A percentile compares a stretch with the other conserved stretches of the same genome.
Conservation (phyloP, 2,888 invertebrate species). For the Tinea trinotella region DNA sequence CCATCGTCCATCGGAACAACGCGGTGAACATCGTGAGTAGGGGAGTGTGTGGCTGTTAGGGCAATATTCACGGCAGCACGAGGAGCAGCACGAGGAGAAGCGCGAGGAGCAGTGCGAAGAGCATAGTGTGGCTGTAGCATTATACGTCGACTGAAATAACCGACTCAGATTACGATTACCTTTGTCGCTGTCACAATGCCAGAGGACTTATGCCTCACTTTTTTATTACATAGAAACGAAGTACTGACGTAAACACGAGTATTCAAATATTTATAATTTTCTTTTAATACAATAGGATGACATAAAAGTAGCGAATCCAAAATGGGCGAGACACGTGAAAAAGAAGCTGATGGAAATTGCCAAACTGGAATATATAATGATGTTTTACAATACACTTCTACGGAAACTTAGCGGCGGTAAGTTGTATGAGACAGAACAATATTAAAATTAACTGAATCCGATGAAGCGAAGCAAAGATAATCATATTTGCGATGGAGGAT, state of each 20-base stretch:
- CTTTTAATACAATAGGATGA: conserved; percentile 42
- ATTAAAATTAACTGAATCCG: neutral
- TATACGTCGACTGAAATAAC: too few relatives aligned
- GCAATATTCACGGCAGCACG: too few relatives aligned
- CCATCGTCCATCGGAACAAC: too few relatives aligned
- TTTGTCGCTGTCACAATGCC: too few relatives aligned
- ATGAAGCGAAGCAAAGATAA: neutral
- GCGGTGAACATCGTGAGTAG: too few relatives aligned
- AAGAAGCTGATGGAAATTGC: conserved; percentile 67
- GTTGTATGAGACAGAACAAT: conserved; percentile 18
- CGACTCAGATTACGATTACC: too few relatives aligned
- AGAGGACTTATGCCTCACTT: too few relatives aligned
- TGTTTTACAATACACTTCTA: conserved; percentile 60
- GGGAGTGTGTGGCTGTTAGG: too few relatives aligned
- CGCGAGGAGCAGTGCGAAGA: too few relatives aligned
- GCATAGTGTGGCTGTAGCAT: too few relatives aligned
- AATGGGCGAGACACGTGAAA: conserved; percentile 68
- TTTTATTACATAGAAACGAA: neutral
- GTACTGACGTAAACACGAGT: too few relatives aligned
- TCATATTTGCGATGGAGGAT: neutral
- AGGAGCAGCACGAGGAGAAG: too few relatives aligned
- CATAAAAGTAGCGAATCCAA: conserved; percentile 65
- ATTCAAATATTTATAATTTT: neutral
- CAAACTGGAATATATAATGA: conserved; percentile 66
- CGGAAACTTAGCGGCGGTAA: conserved; percentile 70